Conservation (phyloP, 2,888 invertebrate genomes). For the Drosophila infuscata region DNA sequence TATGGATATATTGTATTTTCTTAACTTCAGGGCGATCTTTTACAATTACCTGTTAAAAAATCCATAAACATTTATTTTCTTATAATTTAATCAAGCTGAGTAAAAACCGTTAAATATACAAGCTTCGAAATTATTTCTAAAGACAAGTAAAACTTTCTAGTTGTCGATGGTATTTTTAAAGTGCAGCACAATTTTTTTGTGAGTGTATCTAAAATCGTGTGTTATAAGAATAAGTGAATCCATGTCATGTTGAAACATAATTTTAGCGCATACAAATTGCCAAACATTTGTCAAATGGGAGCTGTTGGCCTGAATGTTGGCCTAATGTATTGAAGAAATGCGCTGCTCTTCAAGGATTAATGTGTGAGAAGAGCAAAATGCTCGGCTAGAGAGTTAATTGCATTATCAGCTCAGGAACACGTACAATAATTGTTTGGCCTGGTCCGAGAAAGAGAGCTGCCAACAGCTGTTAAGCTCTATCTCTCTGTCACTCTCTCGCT, state of each 20-base stretch:
- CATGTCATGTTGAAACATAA: slow-evolving; percentile 54
- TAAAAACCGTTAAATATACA: background rate
- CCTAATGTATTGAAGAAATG: slow-evolving; percentile 33
- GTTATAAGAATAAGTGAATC: slow-evolving; percentile 6
- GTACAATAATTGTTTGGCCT: background rate
- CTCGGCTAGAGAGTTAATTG: background rate
- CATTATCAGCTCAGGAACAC: slow-evolving; percentile 9
- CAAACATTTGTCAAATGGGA: slow-evolving; percentile 43
- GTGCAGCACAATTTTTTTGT: background rate
- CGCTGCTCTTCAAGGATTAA: slow-evolving; percentile 16
- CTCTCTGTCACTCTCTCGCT: background rate
- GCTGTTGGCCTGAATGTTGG: slow-evolving; percentile 9
- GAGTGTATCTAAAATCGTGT: slow-evolving; percentile 11
- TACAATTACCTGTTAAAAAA: background rate
- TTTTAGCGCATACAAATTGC: slow-evolving; percentile 52
- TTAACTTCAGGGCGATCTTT: background rate
- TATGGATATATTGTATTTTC: background rate
- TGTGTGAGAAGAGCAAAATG: slow-evolving; percentile 8
- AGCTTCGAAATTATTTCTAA: background rate
- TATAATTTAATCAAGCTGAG: background rate
- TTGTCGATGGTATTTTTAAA: background rate
- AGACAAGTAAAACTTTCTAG: accelerated
- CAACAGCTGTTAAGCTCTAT: slow-evolving; percentile 13
- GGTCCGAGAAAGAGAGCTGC: slow-evolving; percentile 6
- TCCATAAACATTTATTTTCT: background rate